A percentile compares a stretch with the other conserved stretches of the same genome.
Evolutionary conservation across 2,888 invertebrate species (phyloP).

Genomic region (Ormia ochracea): DNA sequence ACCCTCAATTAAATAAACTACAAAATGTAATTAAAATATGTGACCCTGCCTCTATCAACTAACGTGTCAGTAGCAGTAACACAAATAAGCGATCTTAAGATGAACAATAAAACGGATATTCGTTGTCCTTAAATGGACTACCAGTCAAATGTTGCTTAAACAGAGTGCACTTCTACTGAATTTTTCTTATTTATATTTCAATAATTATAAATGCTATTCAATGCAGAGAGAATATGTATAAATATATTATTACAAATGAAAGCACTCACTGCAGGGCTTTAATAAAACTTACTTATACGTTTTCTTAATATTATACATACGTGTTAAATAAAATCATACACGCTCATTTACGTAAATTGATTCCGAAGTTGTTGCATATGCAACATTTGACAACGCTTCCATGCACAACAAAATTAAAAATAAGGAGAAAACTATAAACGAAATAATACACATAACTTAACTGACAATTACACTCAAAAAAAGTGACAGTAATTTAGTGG

Average conservation of each 20-base stretch:
- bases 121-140: too few species aligned
- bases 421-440: not conserved
- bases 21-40: not conserved
- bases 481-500: too few species aligned
- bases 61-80: too few species aligned
- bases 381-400: slow-evolving; percentile 30
- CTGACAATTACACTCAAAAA: too few species aligned
- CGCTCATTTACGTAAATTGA: not conserved
- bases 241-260: not conserved
- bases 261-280: not conserved
- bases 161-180: too few species aligned
- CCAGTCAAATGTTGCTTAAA: too few species aligned
- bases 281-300: not conserved
- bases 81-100: too few species aligned
- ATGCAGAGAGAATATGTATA: not conserved
- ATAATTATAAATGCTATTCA: too few species aligned
- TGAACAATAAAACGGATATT: too few species aligned
- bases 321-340: not conserved
- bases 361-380: slow-evolving; percentile 22
- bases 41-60: too few species aligned
- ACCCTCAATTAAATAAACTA: slow-evolving; percentile 46
- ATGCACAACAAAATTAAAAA: not conserved
- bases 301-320: not conserved
- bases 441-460: too few species aligned
- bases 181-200: too few species aligned